Percentiles rank a stretch among this genome's conserved stretches.
Conservation (phyloP, 2,888 invertebrate species). For the Thymelicus acteon region DNA sequence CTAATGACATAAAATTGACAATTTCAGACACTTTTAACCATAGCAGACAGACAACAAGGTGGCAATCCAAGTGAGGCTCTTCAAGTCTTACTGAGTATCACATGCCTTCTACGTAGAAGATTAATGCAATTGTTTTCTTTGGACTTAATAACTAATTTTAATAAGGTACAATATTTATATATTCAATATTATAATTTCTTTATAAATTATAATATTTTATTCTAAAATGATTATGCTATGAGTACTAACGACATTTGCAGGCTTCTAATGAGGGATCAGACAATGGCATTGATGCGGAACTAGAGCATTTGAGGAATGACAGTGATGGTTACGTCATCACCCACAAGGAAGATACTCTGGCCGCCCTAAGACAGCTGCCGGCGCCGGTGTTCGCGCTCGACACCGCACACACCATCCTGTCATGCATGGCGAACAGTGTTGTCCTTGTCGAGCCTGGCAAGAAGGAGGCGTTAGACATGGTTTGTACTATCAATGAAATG, state of each 20-base stretch:
- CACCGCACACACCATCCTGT: constrained; percentile 60
- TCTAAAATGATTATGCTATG: no score
- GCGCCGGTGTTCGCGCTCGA: constrained; percentile 74
- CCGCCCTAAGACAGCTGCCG: constrained; percentile 67
- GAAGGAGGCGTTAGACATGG: constrained; percentile 60
- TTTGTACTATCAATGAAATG: constrained; percentile 39
- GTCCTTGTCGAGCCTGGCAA: constrained; percentile 51
- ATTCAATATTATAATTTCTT: not conserved
- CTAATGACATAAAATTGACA: not conserved
- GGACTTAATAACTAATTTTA: constrained; percentile 62
- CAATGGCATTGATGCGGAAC: constrained; percentile 46
- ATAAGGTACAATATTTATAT: constrained; percentile 55
- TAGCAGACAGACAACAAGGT: constrained; percentile 62
- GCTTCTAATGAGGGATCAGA: constrained; percentile 51
- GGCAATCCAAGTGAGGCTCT: constrained; percentile 66
- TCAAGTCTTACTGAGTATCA: constrained; percentile 65
- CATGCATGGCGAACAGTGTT: constrained; percentile 65
- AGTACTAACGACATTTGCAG: constrained; percentile 46
- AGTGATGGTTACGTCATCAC: not conserved
- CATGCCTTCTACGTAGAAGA: constrained; percentile 58
- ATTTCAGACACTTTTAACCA: constrained; percentile 66
- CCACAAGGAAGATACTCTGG: constrained; percentile 57
- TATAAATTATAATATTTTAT: no score
- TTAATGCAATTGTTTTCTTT: constrained; percentile 62
- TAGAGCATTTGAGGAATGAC: constrained; percentile 57